Percentiles rank a stretch among this genome's conserved stretches.
Conservation (phyloP, 2,113 vertebrate genomes). For the Ginglymostoma cirratum region DNA sequence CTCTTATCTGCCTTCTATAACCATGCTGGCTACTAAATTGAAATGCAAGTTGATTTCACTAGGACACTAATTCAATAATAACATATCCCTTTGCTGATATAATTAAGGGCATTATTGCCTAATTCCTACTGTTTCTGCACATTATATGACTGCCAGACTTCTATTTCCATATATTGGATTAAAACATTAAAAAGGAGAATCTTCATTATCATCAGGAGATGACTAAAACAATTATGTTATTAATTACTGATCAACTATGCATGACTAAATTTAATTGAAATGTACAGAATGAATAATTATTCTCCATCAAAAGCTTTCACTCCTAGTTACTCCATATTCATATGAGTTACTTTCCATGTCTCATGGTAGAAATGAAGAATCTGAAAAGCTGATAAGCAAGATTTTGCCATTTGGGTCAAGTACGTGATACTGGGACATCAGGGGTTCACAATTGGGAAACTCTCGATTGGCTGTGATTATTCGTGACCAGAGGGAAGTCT, state of each 20-base stretch:
- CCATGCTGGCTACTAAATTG: not conserved
- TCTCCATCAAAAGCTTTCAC: constrained; percentile 13
- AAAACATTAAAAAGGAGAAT: constrained; percentile 1
- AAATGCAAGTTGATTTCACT: not conserved
- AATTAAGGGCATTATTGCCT: not conserved
- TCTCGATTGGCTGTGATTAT: not conserved
- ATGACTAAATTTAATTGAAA: constrained; percentile 30
- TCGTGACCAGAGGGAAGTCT: not conserved
- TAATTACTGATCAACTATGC: constrained; percentile 33
- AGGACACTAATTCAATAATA: not conserved
- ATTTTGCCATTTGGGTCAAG: not conserved
- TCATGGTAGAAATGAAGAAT: not conserved
- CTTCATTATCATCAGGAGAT: constrained; percentile 26
- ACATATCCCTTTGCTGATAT: not conserved
- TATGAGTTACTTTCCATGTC: not conserved
- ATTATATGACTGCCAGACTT: not conserved
- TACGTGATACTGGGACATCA: not conserved
- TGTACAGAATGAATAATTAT: constrained; percentile 3
- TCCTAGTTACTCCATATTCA: not conserved
- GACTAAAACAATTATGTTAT: constrained; percentile 25
- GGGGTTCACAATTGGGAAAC: not conserved
- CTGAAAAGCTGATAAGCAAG: not conserved
- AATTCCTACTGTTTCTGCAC: not conserved
- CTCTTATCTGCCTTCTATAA: not conserved
- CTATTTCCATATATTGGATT: not conserved